phyloP scores from a whole-genome alignment of 2,113 vertebrate species.

The Alouatta palliata region DNA sequence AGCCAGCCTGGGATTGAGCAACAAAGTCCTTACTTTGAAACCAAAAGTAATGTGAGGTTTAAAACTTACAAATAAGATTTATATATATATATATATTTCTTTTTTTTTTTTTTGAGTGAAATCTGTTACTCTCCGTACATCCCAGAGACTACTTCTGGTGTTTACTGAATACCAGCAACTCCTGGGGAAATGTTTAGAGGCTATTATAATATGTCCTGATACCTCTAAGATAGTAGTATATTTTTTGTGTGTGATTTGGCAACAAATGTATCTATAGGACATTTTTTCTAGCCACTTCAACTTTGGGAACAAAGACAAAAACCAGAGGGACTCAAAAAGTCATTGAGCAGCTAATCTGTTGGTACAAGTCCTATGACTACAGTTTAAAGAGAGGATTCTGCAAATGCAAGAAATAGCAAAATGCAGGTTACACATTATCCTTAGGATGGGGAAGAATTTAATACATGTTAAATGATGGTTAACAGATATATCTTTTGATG shows the following conservation, averaged over 20 bases:
- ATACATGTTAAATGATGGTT: constrained; percentile 1
- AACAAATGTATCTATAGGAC: constrained; percentile 3
- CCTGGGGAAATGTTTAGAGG: not conserved
- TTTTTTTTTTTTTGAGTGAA: not conserved
- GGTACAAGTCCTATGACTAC: not conserved
- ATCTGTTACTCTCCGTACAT: not conserved
- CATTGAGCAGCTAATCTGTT: not conserved
- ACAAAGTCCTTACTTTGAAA: not conserved
- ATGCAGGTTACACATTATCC: not conserved
- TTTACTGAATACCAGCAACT: not conserved
- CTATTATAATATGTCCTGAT: not conserved
- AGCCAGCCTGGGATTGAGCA: not conserved
- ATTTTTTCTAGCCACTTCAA: constrained; percentile 25
- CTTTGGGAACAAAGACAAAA: constrained; percentile 38
- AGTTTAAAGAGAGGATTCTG: constrained; percentile 30
- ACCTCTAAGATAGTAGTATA: not conserved
- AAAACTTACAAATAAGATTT: not conserved
- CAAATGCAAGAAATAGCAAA: constrained; percentile 26
- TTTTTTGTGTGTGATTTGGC: constrained; percentile 13
- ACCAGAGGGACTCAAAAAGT: constrained; percentile 32
- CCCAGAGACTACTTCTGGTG: not conserved
- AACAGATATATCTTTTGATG: not conserved
- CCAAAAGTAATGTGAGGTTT: not conserved
- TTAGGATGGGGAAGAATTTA: not conserved
- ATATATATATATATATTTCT: too few relatives aligned